Base-by-base conservation (phyloP, 2,113 vertebrate genomes). In the Balaeniceps rex region DNA sequence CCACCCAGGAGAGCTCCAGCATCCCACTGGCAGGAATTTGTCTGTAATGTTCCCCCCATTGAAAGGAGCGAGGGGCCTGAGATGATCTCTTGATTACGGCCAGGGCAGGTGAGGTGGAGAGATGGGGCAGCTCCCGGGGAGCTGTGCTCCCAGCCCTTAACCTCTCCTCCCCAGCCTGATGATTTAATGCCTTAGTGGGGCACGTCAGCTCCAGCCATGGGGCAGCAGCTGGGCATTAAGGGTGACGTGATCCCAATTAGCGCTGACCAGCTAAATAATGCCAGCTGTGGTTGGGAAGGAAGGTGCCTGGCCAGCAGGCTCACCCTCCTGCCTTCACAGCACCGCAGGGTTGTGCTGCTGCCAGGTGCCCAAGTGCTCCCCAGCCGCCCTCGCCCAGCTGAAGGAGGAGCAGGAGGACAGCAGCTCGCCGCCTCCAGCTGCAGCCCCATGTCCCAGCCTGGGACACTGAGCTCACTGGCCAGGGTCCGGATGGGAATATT, bases 1-100 rank as follows among this genome's bases (percentile, higher is more conserved):
- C 98, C 98, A 97, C 25, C 38, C 97, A 98, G 97, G 97, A 97
- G 88, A 98, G 74, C 87, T 69, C 61, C 28, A 71, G 78, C 11
- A 3, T 98, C 98, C 97, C 44, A 36, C 98, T 98, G 98, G 90
- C 96, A 97, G 96, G 97, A 97, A 98, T 98, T 98, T 98, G 98
- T 97, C 94, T 40, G 87, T 94, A 94, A 66, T 94, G 91, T 97
- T 97, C 94, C 79, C 84, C 87, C 87, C 86, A 94, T 79, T 98
- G 96, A 97, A 92, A 94, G 34, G 55, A 97, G 88, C 26, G 51
- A 95, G 68, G 38, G 78, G 46, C 36, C 80, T 76, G 79, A 83
- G 79, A 93, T 51, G 86, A 97, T 97, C 55, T 58, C 90, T 96
- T 96, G 93, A 95, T 98, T 96, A 96, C 2, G 26, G 76, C 74